Evolutionary conservation across 2,888 invertebrate species (phyloP), one percentile per base, ranked within the genome.

Genomic region (Scelioninae gen. 2): DNA sequence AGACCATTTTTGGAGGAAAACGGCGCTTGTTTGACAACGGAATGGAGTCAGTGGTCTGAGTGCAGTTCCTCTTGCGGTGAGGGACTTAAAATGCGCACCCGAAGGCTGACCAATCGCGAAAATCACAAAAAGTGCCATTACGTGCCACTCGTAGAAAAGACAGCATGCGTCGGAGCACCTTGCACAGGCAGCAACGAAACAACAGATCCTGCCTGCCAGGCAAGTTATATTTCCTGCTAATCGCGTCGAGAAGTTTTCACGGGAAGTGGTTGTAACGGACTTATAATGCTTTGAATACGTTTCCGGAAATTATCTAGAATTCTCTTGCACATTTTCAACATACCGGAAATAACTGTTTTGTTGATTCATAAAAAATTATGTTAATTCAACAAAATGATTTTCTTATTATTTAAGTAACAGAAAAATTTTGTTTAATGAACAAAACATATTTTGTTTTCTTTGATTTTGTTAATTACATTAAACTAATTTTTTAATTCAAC

Each of bases 41-140:
- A 90, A 55, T 96, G 95, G 95, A 90, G 92, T 11, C 86, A 88
- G 11, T 95, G 95, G 95, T 93, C 94, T 41, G 92, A 95, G 79
- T 97, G 97, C 86, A 95, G 95, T 0, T 92, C 92, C 10, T 92
- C 92, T 0, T 97, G 97, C 82, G 95, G 95, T 2, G 86, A 92
- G 9, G 95, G 95, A 7, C 88, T 93, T 70, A 91, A 90, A 82
- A 93, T 93, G 85, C 88, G 94, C 15, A 91, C 92, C 0, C 88
- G 96, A 43, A 89, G 90, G 73, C 96, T 85, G 53, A 64, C 74
- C 19, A 90, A 95, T 83, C 91, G 90, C 64, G 89, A 91, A 89
- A 95, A 94, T 1, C 87, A 90, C 55, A 95, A 95, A 87, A 93
- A 93, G 81, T 96, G 96, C 81, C 91, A 92, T 6, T 92, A 94